Base-by-base conservation (phyloP, 2,888 invertebrate species). In the Drosophila stalkeri region DNA sequence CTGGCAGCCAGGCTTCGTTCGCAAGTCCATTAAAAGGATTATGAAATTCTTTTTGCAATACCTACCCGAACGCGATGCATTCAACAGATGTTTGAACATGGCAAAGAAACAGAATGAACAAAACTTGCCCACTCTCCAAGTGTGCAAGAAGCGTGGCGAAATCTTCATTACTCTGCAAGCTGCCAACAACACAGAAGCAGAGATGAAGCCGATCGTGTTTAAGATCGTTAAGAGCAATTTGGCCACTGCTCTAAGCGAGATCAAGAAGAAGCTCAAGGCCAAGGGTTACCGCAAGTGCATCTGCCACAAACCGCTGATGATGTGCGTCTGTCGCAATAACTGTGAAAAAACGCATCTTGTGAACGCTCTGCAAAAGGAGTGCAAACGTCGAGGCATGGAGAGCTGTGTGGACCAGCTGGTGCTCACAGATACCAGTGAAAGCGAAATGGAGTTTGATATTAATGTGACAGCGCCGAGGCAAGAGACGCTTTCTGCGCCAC, bases 381-480 rank as follows among this genome's bases (percentile, higher is more conserved):
- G 92, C 27, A 67, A 64, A 0, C 77, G 64, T 0, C 82, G 80
- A 4, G 57, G 83, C 2, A 75, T 92, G 3, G 66, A 81, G 1
- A 77, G 72, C 16, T 85, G 91, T 41, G 78, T 77, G 5, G 85
- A 92, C 31, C 76, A 81, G 0, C 62, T 93, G 23, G 75, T 91
- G 1, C 75, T 93, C 0, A 90, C 92, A 0, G 93, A 93, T 41
- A 92, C 91, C 0, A 91, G 91, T 16, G 92, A 93, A 2, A 92
- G 91, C 14, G 95, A 95, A 54, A 94, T 95, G n/a, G 96, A 96
- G 64, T 94, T 95, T 92, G 95, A 96, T 80, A 95, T 96, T 31
- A 95, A 96, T 77, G 95, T 96, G 57, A 95, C 95, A 0, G 95
- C 96, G 1, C 95, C 96, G 0, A 95, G 95, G 41, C 95, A 5